phyloP scores from a whole-genome alignment of 37 sponge, comb jelly and placozoan genomes.

The Aphrocallistes beatrix region DNA sequence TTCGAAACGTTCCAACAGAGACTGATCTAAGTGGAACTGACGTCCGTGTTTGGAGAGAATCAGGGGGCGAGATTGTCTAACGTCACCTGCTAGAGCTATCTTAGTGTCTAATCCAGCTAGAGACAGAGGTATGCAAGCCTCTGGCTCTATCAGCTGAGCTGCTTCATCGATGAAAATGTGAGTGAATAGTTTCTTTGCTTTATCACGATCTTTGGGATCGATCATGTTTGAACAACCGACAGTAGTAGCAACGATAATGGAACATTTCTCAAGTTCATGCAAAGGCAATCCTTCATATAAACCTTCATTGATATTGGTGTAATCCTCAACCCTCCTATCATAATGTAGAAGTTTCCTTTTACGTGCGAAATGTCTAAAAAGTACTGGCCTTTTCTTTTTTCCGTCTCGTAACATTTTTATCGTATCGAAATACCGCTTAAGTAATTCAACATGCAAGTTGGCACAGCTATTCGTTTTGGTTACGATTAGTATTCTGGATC shows the following conservation, averaged over 20 bases:
- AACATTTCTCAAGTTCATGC: neutral
- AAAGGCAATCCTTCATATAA: neutral
- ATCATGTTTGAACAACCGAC: neutral
- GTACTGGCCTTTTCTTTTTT: neutral
- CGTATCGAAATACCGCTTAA: neutral
- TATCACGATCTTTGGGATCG: neutral
- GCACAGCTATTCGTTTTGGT: neutral
- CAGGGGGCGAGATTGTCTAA: neutral
- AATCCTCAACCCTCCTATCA: neutral
- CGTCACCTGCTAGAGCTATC: neutral
- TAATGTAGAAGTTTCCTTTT: neutral
- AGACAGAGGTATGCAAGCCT: neutral
- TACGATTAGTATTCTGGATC: neutral
- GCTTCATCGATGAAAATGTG: neutral
- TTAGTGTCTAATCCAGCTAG: neutral
- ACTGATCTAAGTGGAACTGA: neutral
- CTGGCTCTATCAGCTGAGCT: constrained; percentile 1
- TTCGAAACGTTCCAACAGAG: neutral
- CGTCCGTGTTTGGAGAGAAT: neutral
- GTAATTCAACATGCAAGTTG: neutral
- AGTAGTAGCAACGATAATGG: neutral
- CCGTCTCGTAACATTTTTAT: neutral
- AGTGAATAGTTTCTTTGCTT: neutral
- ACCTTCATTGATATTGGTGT: neutral
- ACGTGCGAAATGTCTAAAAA: neutral